Evolutionary conservation across 64 coral and sea anemone species (phyloP), one percentile per base, ranked within the genome.

Genomic region (Hydrozoanthus tunicans): DNA sequence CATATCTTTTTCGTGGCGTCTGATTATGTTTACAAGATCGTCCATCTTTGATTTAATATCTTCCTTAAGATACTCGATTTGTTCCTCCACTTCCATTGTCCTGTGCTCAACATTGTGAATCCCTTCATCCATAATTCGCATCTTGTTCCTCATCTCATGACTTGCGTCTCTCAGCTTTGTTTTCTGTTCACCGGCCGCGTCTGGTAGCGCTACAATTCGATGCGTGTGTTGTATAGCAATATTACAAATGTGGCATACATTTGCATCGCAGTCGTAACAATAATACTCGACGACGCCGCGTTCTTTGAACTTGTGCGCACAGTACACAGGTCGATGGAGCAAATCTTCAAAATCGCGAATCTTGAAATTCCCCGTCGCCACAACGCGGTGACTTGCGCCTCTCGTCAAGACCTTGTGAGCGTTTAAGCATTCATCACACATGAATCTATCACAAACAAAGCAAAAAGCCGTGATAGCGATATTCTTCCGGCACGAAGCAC

Each of bases 261-360:
- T 94, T 3, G 84, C 83, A 84, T 97, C 92, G 53, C 95, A 97
- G 79, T 97, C 95, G n/a, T 91, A 91, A 75, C 95, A 97, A 53
- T 93, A 97, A 62, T 94, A 97, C 75, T 97, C 95, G 7, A 97
- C 93, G 24, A 91, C 81, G 23, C 93, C 95, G 7, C 90, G 73
- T 14, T 97, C 95, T 80, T 97, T 97, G 64, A 93, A 89, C 59
- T 97, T 93, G 78, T 97, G 95, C 4, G 93, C 92, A 27, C 95
- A 97, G 32, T 82, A 97, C 3, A 90, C 89, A 6, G 95, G 70
- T 53, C 95, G 89, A 43, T 82, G 72, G 7, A 92, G 75, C 7
- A 97, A 62, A 12, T 86, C 92, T 4, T 97, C 95, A 51, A 78
- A 97, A 56, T 97, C 89, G n/a, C 65, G 78, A 73, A 60, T 61